phyloP scores from a whole-genome alignment of 2,797 vertebrate genomes.

The Psittacula derbiana region DNA sequence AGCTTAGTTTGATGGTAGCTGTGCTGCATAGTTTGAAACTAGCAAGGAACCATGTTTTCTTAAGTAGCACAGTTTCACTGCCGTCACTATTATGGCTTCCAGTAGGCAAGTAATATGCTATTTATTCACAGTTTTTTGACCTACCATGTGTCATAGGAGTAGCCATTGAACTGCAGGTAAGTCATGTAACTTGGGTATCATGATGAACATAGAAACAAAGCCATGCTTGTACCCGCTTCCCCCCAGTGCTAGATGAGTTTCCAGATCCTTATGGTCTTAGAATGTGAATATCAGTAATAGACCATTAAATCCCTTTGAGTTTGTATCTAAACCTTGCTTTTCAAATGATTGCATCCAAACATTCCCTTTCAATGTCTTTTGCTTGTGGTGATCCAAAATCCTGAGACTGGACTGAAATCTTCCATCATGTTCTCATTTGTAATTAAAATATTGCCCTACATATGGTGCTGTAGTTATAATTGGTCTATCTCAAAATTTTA shows the following conservation, averaged over 20 bases:
- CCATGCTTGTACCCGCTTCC: background rate
- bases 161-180: background rate
- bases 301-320: background rate
- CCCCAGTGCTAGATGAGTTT: background rate
- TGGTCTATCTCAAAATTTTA: conserved; percentile 16
- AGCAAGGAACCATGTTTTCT: background rate
- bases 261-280: background rate
- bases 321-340: background rate
- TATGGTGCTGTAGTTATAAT: background rate
- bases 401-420: background rate
- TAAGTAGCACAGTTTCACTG: background rate
- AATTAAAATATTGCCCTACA: background rate
- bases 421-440: background rate
- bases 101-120: background rate
- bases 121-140: background rate
- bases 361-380: background rate
- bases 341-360: background rate
- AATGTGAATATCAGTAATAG: background rate
- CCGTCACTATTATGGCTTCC: background rate
- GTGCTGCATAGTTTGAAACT: background rate
- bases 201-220: background rate
- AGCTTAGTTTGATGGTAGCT: background rate
- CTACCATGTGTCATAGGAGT: background rate
- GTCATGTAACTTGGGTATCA: background rate
- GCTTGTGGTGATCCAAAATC: background rate